Percentiles rank a stretch among this genome's conserved stretches.
phyloP scores from a whole-genome alignment of 2,797 vertebrate species.

The Acestrorhynchus altus region DNA sequence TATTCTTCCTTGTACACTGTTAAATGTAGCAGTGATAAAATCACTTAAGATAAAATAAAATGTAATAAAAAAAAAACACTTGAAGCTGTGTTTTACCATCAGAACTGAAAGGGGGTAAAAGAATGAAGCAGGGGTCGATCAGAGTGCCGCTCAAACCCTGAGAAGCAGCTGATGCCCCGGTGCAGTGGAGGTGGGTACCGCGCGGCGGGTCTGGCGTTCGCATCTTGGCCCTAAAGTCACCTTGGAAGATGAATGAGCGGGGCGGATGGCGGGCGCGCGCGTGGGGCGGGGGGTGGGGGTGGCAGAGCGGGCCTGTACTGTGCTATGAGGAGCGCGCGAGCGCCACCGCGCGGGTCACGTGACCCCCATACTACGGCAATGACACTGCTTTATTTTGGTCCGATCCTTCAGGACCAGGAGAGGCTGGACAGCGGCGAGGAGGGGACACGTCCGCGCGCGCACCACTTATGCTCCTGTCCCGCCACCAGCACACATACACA shows the following conservation, averaged over 20 bases:
- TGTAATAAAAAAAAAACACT: too few species aligned
- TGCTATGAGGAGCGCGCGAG: slow-evolving; percentile 51
- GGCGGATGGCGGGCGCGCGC: slow-evolving; percentile 70
- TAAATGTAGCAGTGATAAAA: too few species aligned
- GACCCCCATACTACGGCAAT: slow-evolving; percentile 64
- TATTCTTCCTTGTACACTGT: too few species aligned
- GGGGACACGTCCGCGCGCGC: background rate
- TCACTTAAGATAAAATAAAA: too few species aligned
- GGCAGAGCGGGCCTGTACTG: slow-evolving; percentile 56
- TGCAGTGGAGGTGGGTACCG: background rate
- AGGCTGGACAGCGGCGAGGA: background rate
- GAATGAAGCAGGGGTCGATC: too few species aligned
- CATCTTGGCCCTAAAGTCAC: slow-evolving; percentile 72
- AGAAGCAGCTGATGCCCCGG: background rate
- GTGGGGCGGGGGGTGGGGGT: too few species aligned
- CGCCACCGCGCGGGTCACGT: slow-evolving; percentile 45
- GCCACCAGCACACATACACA: background rate
- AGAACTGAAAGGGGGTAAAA: background rate
- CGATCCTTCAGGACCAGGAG: slow-evolving; percentile 43
- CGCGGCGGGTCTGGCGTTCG: slow-evolving; percentile 9
- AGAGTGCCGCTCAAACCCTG: background rate
- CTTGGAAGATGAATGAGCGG: slow-evolving; percentile 75
- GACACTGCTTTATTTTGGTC: slow-evolving; percentile 65
- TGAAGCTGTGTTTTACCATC: background rate
- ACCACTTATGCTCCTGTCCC: background rate